Evolutionary conservation across 2,888 invertebrate species (phyloP).

Genomic region (Pachycephus smyrnensis): DNA sequence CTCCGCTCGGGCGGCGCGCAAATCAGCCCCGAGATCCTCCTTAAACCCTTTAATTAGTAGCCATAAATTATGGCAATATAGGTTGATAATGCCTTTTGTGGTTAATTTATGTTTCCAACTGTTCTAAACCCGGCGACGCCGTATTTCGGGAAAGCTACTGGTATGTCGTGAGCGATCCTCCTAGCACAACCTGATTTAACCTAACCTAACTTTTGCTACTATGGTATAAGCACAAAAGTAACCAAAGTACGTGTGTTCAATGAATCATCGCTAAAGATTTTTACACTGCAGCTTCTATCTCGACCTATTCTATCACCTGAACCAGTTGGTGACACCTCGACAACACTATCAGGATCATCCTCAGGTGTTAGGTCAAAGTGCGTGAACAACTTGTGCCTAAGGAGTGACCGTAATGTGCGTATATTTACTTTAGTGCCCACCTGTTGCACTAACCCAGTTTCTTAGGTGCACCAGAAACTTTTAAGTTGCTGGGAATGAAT

Average conservation of each 20-base stretch:
- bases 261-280: too few species aligned
- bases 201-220: too few species aligned
- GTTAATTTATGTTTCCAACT: constrained; percentile 44
- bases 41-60: constrained; percentile 58
- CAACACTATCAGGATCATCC: too few species aligned
- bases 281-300: too few species aligned
- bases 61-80: constrained; percentile 56
- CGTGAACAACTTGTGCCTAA: constrained; percentile 26
- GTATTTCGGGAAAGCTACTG: constrained; percentile 1
- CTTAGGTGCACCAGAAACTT: constrained; percentile 56
- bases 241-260: too few species aligned
- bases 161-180: neutral
- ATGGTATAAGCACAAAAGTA: too few species aligned
- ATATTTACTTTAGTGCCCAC: constrained; percentile 64
- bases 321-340: too few species aligned
- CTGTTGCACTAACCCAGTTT: constrained; percentile 63
- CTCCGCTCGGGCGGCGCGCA: constrained; percentile 40
- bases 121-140: constrained; percentile 16
- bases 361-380: neutral
- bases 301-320: too few species aligned
- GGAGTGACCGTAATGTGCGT: constrained; percentile 61
- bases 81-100: constrained; percentile 52
- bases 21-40: constrained; percentile 55
- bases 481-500: constrained; percentile 48
- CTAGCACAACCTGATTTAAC: neutral